Evolutionary conservation across 1,140 invertebrate species (phyloP), one percentile per base, ranked within the genome.

Genomic region (Camponotus vicinus): DNA sequence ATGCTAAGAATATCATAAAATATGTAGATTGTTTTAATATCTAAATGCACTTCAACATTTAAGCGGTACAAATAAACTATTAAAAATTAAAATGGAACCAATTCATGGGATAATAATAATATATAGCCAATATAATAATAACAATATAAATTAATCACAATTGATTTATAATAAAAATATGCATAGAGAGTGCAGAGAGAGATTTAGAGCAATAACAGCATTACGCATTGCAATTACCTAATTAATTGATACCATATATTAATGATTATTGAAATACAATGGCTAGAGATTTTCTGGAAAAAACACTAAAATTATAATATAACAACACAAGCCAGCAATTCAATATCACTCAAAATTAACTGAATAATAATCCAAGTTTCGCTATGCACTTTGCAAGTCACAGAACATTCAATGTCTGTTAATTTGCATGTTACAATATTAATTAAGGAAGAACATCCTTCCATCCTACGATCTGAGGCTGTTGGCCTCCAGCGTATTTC

Each of bases 381-480:
- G 40, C 11, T 61, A 18, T 37, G 13, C 13, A 32, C 69, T 75
- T 57, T 61, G 27, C 21, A 37, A 57, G 13, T 75, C 40, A 40
- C 40, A 7, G 67, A 18, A n/a, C 64, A 49, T 70, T 49, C 66
- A 40, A 75, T 42, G 55, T 49, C 57, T 83, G 55, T 63, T 80
- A 71, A 86, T 80, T 80, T 86, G 76, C 84, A 70, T 59, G 84
- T 86, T 66, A 79, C 64, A 70, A 27, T 79, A 80, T 80, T 86
- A 79, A 80, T 80, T 70, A 69, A 63, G 42, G 76, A 40, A 59
- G 77, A 86, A 63, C 76, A 76, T 85, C 40, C 37, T 42, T 59
- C n/a, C 13, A 18, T 4, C 27, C 15, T 21, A 15, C 11, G 49
- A 15, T 6, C 3, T 34, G 4, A 64, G 32, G 40, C 34, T 40